Evolutionary conservation across 2,797 vertebrate genomes (phyloP).

Genomic region (Limnodromus scolopaceus): DNA sequence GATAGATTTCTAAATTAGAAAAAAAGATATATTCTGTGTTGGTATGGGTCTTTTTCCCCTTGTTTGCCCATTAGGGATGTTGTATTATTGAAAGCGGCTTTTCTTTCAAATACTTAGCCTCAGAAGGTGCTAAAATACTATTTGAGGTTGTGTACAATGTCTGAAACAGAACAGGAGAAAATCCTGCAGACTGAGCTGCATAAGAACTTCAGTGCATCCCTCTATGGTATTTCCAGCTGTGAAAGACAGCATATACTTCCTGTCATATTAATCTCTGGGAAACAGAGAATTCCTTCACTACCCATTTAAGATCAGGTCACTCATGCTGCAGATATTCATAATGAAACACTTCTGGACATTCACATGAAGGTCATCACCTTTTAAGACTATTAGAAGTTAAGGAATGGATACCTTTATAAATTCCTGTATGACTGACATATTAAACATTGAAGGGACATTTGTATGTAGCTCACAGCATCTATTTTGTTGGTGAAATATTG

Average conservation of each 20-base stretch:
- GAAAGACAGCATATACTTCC: not conserved
- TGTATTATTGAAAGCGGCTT: not conserved
- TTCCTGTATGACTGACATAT: not conserved
- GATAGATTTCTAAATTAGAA: not conserved
- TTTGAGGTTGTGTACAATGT: not conserved
- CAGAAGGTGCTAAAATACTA: not conserved
- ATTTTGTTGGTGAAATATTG: not conserved
- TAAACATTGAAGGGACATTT: not conserved
- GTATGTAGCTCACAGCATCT: not conserved
- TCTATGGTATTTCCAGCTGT: not conserved
- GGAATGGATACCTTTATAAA: not conserved
- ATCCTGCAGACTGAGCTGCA: not conserved
- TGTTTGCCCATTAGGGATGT: not conserved
- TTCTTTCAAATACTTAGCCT: not conserved
- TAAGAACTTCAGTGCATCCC: not conserved
- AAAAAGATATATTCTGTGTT: not conserved
- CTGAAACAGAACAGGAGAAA: not conserved
- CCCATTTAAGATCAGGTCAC: not conserved
- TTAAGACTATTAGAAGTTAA: not conserved
- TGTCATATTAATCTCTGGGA: not conserved
- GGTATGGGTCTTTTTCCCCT: rapidly evolving
- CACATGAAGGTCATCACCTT: not conserved
- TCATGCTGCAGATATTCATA: not conserved
- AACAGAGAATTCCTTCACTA: not conserved
- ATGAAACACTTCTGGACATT: not conserved